Evolutionary conservation across 2,797 vertebrate species (phyloP).

Genomic region (Euphonia xanthogaster): DNA sequence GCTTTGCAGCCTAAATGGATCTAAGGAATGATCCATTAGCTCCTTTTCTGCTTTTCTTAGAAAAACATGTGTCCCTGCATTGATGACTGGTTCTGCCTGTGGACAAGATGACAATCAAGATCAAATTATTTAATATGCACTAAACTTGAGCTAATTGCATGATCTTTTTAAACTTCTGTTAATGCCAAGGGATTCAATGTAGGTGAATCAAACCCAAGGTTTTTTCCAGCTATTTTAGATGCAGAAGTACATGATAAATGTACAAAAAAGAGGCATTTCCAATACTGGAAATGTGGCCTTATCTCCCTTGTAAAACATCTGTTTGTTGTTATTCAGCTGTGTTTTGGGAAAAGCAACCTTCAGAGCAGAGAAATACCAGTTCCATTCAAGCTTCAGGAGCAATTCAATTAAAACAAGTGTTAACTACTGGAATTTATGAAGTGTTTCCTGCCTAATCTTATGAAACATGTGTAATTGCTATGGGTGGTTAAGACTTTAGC

Average conservation of each 20-base stretch:
- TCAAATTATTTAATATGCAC: background rate
- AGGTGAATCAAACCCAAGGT: background rate
- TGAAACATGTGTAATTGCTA: background rate
- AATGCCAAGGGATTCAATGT: background rate
- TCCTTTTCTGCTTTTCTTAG: background rate
- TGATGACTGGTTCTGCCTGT: background rate
- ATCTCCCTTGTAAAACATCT: constrained; percentile 9
- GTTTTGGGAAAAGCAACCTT: background rate
- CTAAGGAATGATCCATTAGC: background rate
- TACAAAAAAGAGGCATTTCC: background rate
- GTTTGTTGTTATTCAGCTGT: background rate
- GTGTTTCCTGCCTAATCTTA: constrained; percentile 33
- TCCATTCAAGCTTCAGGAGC: background rate
- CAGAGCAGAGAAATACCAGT: background rate
- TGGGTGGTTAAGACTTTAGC: background rate
- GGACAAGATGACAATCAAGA: background rate
- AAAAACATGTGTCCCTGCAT: background rate
- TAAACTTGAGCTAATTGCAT: background rate
- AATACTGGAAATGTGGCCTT: background rate
- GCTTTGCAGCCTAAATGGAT: background rate
- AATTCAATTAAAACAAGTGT: constrained; percentile 50
- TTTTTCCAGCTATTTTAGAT: background rate
- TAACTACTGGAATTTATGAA: constrained; percentile 57
- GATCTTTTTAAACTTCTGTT: background rate
- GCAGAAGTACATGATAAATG: background rate